Evolutionary conservation across 2,113 vertebrate genomes (phyloP).

Genomic region (Channa maculata): DNA sequence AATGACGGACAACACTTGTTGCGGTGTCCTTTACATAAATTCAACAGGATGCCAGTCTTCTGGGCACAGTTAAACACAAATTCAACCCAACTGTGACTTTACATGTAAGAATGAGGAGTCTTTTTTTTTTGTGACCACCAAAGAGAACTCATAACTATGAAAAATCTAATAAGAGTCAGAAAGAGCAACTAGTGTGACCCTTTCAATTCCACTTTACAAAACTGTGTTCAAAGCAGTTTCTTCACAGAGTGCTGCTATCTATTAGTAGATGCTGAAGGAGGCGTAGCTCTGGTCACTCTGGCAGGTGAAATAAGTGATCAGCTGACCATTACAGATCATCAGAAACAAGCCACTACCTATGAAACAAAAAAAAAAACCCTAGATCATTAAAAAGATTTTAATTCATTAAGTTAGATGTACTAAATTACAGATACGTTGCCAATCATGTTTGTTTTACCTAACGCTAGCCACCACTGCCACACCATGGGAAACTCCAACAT

Average conservation of each 20-base stretch:
- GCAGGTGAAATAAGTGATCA: conserved; percentile 82
- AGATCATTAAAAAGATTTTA: neutral
- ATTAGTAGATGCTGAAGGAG: conserved; percentile 72
- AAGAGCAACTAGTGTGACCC: conserved; percentile 30
- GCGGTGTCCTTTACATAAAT: conserved; percentile 8
- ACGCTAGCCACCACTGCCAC: conserved; percentile 89
- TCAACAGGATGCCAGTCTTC: conserved; percentile 5
- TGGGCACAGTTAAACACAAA: conserved; percentile 31
- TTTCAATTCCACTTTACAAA: conserved; percentile 22
- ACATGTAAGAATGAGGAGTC: neutral
- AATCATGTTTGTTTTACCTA: conserved; percentile 81
- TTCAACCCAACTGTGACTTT: conserved; percentile 12
- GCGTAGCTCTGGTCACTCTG: conserved; percentile 71
- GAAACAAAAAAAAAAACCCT: conserved; percentile 3
- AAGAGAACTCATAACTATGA: conserved; percentile 22
- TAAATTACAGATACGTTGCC: neutral
- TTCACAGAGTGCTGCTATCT: neutral
- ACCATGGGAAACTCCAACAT: conserved; percentile 88
- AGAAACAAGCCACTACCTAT: conserved; percentile 82
- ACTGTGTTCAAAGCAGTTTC: neutral
- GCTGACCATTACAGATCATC: conserved; percentile 85
- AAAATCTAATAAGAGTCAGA: conserved; percentile 30
- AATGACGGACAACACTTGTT: conserved; percentile 28
- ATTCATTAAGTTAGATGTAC: neutral
- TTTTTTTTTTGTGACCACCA: conserved; percentile 27